Base-by-base conservation (phyloP, 2,888 invertebrate species). In the Drosophila falleni region DNA sequence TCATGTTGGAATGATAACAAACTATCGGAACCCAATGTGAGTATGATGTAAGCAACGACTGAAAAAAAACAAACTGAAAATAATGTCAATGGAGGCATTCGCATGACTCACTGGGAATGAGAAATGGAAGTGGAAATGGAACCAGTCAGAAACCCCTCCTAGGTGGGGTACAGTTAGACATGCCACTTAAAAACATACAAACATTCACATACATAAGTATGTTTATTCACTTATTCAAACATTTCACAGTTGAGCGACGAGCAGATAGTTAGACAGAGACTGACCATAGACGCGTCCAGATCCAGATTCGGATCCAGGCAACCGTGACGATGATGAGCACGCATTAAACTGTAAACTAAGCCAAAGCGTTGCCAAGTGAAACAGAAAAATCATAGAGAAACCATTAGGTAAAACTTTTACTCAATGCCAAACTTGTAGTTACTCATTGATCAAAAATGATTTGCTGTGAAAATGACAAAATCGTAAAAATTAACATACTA, bases 241-340 rank as follows among this genome's bases (percentile, higher is more conserved):
- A 56, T 76, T 86, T 87, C 64, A 87, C 81, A 82, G 71, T 79
- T 70, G 71, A 78, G 80, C 58, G 84, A 55, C 35, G 66, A 70
- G 60, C 68, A 53, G 56, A 49, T 44, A 62, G 71, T 50, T 71
- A 51, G 58, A 47, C 64, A 60, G 54, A 71, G 60, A 65, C 66
- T 74, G 74, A 44, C 70, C 65, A 66, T 59, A 74, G 74, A 78
- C 71, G 80, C 72, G 69, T 73, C 81, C 82, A 84, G 72, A 53
- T 54, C 46, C 42, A 44, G 55, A 23, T 66, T 15, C 23, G 31
- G 15, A 29, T 67, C 50, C 64, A 65, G 69, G 68, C 70, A 78
- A 81, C 67, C 87, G 65, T 87, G 72, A 84, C 84, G 77, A 66
- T 37, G 54, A 50, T 37, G 54, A 50, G 61, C 63, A 70, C 74